Base-by-base conservation (phyloP, 2,797 vertebrate genomes). In the Odontamblyopus rebecca region DNA sequence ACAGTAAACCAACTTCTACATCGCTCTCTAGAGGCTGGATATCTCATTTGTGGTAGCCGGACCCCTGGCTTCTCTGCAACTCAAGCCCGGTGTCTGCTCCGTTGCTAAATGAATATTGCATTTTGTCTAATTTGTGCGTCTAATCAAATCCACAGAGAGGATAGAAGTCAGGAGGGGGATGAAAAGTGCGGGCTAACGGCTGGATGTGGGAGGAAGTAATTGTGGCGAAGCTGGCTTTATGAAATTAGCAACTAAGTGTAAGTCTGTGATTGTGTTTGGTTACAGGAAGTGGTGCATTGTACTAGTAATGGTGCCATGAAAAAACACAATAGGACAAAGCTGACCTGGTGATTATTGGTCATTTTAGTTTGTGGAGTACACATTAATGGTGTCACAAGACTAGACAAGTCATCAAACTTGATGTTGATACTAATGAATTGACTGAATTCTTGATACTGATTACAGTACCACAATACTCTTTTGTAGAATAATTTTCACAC, bases 41-140 rank as follows among this genome's bases (percentile, higher is more conserved):
- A 27, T 68, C 54, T 23, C 12, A 67, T 78, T 68, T n/a, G 18
- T 74, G 13, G 0, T 30, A 60, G 68, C 27, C 13, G 70, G 60
- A 60, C 62, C 65, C 68, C 6, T 51, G 57, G 44, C 70, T 66
- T 27, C 53, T 16, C 23, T 62, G 53, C 54, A 69, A 74, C 69
- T 77, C 56, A 26, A 51, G 60, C 30, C 12, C 9, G 9, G 23
- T 59, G 60, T 77, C 68, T 32, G 64, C 59, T n/a, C 32, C 26
- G 18, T 69, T 76, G 84, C 57, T 74, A 80, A 87, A 86, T 79
- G 53, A 73, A 79, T 81, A 83, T 70, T 80, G 51, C 13, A 77
- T 75, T 88, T 78, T 29, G 68, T 77, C 35, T 78, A 76, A 79
- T 86, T 79, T 78, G 70, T 61, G 69, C 50, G 32, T 79, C 72